phyloP scores from a whole-genome alignment of 2,888 invertebrate species.

The Drosophila multiciliata region DNA sequence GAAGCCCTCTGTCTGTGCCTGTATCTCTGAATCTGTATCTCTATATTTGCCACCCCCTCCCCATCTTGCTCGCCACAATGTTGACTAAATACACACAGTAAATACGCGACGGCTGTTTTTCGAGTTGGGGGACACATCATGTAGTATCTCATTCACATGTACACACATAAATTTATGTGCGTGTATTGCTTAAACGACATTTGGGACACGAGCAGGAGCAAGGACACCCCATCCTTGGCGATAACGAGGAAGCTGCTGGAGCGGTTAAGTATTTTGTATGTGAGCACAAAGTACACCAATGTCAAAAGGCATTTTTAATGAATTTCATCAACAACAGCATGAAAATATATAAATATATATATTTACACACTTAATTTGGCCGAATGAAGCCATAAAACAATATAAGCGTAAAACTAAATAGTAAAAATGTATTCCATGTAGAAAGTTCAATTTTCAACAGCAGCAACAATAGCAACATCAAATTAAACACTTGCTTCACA shows the following conservation, averaged over 20 bases:
- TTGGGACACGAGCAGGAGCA: slow-evolving; percentile 25
- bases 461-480: neutral
- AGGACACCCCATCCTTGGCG: slow-evolving; percentile 19
- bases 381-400: slow-evolving; percentile 18
- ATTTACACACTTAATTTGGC: slow-evolving; percentile 47
- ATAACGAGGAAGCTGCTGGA: slow-evolving; percentile 4
- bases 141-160: slow-evolving; percentile 28
- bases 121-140: slow-evolving; percentile 1
- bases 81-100: slow-evolving; percentile 70
- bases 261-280: slow-evolving; percentile 37
- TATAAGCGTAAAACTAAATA: neutral
- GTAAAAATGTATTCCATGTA: slow-evolving; percentile 21
- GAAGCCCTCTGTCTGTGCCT: slow-evolving; percentile 18
- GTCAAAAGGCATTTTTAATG: slow-evolving; percentile 72
- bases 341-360: neutral
- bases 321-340: slow-evolving; percentile 42
- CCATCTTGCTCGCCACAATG: slow-evolving; percentile 39
- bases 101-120: slow-evolving; percentile 38
- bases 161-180: slow-evolving; percentile 41
- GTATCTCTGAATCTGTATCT: slow-evolving; percentile 13
- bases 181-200: slow-evolving; percentile 49
- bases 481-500: slow-evolving; percentile 15
- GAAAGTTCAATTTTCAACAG: slow-evolving; percentile 4
- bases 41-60: slow-evolving; percentile 4
- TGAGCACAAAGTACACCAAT: slow-evolving; percentile 53